Evolutionary conservation across 2,888 invertebrate species (phyloP).

Genomic region (Dyspetes luteomarginatus): DNA sequence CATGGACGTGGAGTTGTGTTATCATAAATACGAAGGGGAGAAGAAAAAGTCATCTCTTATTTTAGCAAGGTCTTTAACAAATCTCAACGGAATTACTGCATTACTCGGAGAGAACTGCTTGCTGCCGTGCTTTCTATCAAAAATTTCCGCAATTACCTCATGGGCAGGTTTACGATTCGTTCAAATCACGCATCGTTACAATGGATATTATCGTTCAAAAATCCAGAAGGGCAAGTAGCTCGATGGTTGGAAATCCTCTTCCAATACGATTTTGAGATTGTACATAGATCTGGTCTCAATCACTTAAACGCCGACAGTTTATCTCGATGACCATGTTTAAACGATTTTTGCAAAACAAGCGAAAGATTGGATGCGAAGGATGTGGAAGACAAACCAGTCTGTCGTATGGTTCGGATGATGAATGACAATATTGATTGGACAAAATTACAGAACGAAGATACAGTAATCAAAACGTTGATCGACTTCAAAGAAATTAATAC

Average conservation of each 20-base stretch:
- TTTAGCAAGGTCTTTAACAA: constrained; percentile 30
- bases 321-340: constrained; percentile 63
- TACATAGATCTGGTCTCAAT: constrained; percentile 66
- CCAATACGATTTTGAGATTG: constrained; percentile 71
- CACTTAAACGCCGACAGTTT: constrained; percentile 70
- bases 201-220: constrained; percentile 75
- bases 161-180: constrained; percentile 72
- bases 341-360: constrained; percentile 36
- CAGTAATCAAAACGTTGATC: background rate
- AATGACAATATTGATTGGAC: background rate
- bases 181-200: constrained; percentile 75
- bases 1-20: constrained; percentile 34
- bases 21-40: constrained; percentile 34
- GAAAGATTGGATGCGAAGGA: constrained; percentile 5
- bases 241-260: constrained; percentile 74
- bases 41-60: constrained; percentile 45
- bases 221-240: constrained; percentile 76
- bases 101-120: constrained; percentile 61
- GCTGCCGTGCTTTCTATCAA: constrained; percentile 47
- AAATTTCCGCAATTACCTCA: constrained; percentile 75
- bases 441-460: background rate
- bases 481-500: constrained; percentile 4
- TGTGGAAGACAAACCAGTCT: background rate
- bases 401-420: background rate
- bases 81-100: constrained; percentile 63